Conservation (phyloP, 2,888 invertebrate species). For the Listrodromus nycthemerus region DNA sequence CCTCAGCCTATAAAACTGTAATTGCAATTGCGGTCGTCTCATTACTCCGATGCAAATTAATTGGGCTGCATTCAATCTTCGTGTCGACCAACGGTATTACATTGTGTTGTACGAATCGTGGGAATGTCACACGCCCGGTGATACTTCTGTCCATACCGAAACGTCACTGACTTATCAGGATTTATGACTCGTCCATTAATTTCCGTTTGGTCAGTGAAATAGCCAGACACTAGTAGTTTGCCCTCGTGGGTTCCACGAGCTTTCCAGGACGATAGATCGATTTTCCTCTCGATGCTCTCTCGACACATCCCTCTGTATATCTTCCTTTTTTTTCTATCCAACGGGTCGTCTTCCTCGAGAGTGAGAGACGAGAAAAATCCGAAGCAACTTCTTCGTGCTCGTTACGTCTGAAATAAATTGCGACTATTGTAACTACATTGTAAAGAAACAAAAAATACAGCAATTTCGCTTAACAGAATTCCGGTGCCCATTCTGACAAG, state of each 20-base stretch:
- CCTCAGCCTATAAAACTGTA: background rate
- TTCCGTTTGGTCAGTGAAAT: conserved; percentile 25
- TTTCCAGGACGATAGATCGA: background rate
- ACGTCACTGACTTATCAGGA: conserved; percentile 35
- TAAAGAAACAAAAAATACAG: background rate
- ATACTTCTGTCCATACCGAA: conserved; percentile 5
- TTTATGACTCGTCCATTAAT: conserved; percentile 50
- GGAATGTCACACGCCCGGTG: conserved; percentile 6
- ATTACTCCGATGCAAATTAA: background rate
- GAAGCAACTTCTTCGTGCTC: background rate
- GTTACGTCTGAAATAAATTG: background rate
- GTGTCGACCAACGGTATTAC: background rate
- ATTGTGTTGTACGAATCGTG: background rate
- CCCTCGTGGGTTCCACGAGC: conserved; percentile 3
- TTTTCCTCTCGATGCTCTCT: conserved; percentile 12
- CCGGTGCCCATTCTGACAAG: background rate
- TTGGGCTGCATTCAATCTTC: background rate
- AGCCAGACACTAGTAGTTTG: conserved; percentile 23
- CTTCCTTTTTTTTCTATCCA: too few relatives aligned
- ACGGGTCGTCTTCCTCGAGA: background rate
- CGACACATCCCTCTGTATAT: background rate
- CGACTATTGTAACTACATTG: background rate
- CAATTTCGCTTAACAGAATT: background rate
- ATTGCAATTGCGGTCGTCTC: background rate
- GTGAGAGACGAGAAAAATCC: background rate